Base-by-base conservation (phyloP, 2,113 vertebrate genomes). In the Psephotus haematonotus region DNA sequence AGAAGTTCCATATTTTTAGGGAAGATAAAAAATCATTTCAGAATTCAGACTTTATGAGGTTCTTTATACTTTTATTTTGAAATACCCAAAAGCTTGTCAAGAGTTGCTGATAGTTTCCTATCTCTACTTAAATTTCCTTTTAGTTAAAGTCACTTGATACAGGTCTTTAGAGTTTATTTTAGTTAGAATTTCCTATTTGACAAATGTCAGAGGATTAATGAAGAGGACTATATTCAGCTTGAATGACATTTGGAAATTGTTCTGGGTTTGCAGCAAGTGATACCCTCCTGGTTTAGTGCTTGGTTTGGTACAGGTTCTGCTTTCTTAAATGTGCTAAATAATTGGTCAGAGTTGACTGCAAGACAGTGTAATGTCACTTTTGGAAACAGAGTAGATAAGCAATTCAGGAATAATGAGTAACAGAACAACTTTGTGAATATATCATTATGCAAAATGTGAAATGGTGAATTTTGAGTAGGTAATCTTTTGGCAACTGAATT, bases 281-380 rank as follows among this genome's bases (percentile, higher is more conserved):
- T 94, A 83, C 11, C 53, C 62, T 93, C 64, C 65, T 84, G 65
- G 12, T 69, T 94, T 86, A 82, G 76, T 82, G 70, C 79, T 93
- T 92, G 82, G 71, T 70, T 94, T 90, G 55, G 13, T 91, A 50
- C 65, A 95, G 88, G 88, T 95, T 93, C 74, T 86, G 46, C 76
- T 84, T 82, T 88, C 82, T 67, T 71, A 77, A 86, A 85, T 81
- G 55, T 49, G 29, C 86, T 94, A 70, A 96, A 96, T 96, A 96
- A 96, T 94, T 92, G 94, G 93, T 95, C 92, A 87, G 91, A 78
- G 63, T 82, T 94, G 93, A 85, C 91, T 94, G 70, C 91, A 83
- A 72, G 81, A 44, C 52, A 62, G 68, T 37, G 14, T 88, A 92
- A 82, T 87, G 80, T 89, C 93, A 90, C 88, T 95, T 95, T 64